A percentile compares a stretch with the other conserved stretches of the same genome.
Evolutionary conservation across 1,140 invertebrate genomes (phyloP).

Genomic region (Hormaphis cornu): DNA sequence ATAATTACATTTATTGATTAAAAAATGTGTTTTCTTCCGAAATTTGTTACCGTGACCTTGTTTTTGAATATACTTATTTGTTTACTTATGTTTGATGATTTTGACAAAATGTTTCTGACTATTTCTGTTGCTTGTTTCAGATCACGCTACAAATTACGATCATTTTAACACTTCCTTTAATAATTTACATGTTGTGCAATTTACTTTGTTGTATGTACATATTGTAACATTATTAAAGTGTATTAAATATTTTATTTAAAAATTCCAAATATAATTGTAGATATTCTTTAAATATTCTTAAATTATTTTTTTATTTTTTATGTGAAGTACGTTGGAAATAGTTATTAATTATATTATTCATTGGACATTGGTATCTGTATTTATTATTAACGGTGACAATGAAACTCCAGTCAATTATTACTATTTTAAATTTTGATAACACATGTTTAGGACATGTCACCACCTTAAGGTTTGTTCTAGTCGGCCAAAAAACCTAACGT

Average conservation of each 20-base stretch:
- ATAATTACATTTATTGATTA: slow-evolving; percentile 1
- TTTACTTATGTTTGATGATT: slow-evolving; percentile 26
- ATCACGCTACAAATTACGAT: slow-evolving; percentile 24
- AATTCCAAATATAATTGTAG: slow-evolving; percentile 21
- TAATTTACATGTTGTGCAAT: slow-evolving; percentile 32
- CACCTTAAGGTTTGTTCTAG: no score
- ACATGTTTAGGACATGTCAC: no score
- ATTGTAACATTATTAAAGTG: slow-evolving; percentile 32
- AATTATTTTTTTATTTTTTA: slow-evolving; percentile 25
- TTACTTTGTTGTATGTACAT: slow-evolving; percentile 30
- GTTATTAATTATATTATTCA: background rate
- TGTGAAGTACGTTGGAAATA: background rate
- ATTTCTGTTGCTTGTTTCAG: slow-evolving; percentile 30
- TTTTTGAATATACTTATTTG: background rate
- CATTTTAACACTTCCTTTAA: slow-evolving; percentile 29
- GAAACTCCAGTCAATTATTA: no score
- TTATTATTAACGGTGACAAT: background rate
- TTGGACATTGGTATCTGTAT: slow-evolving; percentile 28
- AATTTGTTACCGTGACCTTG: slow-evolving; percentile 22
- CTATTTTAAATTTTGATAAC: background rate
- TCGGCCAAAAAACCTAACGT: no score
- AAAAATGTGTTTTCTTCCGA: slow-evolving; percentile 6
- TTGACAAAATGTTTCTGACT: slow-evolving; percentile 27
- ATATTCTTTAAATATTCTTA: slow-evolving; percentile 21
- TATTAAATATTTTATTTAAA: slow-evolving; percentile 5